phyloP scores from a whole-genome alignment of 2,888 invertebrate genomes.

The Chouioia cunea region DNA sequence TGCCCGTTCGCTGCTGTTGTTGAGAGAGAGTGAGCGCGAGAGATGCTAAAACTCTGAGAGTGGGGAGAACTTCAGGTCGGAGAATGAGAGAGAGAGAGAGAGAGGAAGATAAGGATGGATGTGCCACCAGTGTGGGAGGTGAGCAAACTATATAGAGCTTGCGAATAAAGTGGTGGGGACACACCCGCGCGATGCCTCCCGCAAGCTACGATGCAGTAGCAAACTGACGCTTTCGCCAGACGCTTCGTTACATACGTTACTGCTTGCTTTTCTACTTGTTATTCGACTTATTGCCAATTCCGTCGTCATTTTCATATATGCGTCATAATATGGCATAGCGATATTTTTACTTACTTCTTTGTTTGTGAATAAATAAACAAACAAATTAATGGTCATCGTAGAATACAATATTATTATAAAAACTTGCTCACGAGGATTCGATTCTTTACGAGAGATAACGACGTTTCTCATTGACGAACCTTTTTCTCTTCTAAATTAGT shows the following conservation, averaged over 20 bases:
- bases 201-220: background rate
- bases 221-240: constrained; percentile 45
- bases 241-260: constrained; percentile 51
- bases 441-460: no score
- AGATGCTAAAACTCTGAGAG: constrained; percentile 27
- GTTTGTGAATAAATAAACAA: background rate
- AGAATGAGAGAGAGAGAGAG: background rate
- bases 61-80: constrained; percentile 43
- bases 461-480: no score
- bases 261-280: constrained; percentile 61
- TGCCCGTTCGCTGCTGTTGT: constrained; percentile 5
- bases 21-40: constrained; percentile 29
- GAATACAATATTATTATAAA: no score
- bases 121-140: constrained; percentile 33
- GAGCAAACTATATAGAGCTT: constrained; percentile 20
- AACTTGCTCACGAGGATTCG: no score
- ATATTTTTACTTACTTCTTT: background rate
- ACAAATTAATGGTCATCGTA: no score
- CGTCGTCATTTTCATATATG: no score
- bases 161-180: no score
- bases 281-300: background rate
- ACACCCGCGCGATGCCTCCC: no score
- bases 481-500: no score
- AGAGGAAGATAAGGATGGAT: constrained; percentile 38
- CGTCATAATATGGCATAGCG: no score